Base-by-base conservation (phyloP, 1,140 invertebrate genomes). In the Drosophila kanapiae region DNA sequence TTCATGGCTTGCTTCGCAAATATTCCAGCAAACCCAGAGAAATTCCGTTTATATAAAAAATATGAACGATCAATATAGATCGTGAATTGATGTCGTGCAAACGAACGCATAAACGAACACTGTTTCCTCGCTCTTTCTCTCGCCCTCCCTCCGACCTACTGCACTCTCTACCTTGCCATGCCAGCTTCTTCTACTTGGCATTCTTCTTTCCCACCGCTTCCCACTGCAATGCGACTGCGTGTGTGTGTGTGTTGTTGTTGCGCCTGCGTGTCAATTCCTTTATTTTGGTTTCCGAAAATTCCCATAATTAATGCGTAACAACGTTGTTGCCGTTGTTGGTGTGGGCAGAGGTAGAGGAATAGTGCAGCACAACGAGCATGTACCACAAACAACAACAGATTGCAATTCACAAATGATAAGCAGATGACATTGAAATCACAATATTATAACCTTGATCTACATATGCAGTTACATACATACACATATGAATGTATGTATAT, bases 281-380 rank as follows among this genome's bases (percentile, higher is more conserved):
- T 57, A 38, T 38, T 54, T 51, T 54, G 29, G 37, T 63, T 47
- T 48, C 54, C 63, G 7, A 72, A 82, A 86, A 87, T 80, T 87
- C 80, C 84, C 80, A 80, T 77, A 87, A 86, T 82, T 87, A 86
- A 88, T 86, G 80, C 84, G 70, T 82, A 82, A 87, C 53, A 75
- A 60, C 61, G 70, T 59, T 35, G 78, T 7, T 35, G 42, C 13
- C 27, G 40, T 4, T 53, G 42, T 31, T 18, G 35, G 11, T 40
- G 69, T 45, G 35, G 57, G 10, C 65, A 56, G 64, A 49, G 53
- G 48, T 51, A 69, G 49, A 38, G 18, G 18, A 27, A 56, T 38
- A 76, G 40, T 47, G 74, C 74, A 76, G 60, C 70, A 35, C 43
- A 58, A 1, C 23, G 3, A 23, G 53, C 60, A 75, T 71, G 74